Base-by-base conservation (phyloP, 2,797 vertebrate genomes). In the Lagothrix lagotricha region DNA sequence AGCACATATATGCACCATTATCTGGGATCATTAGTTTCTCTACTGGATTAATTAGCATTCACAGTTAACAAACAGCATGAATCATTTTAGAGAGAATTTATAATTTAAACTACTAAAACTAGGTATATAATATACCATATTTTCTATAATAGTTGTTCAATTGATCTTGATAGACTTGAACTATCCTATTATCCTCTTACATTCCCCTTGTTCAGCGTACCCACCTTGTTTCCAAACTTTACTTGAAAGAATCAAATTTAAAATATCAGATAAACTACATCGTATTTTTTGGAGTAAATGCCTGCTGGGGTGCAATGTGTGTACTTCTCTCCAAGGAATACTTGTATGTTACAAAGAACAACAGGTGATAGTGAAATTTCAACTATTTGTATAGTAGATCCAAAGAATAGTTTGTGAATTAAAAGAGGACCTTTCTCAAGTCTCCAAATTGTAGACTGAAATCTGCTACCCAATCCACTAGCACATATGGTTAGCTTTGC, bases 61-160 rank as follows among this genome's bases (percentile, higher is more conserved):
- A 81, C 86, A 98, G 50, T 82, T 85, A 97, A 96, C 76, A 96
- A 98, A 98, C 88, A 97, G 91, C n/a, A 96, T 98, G 93, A 97
- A 77, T 96, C 95, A 94, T 94, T 97, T 97, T 96, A 93, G 75
- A 98, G 92, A 97, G 72, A 97, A 96, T 97, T 95, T 82, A 58
- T 92, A 97, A 93, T 77, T 94, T 96, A 93, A 98, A 97, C 48
- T 95, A 39, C n/a, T 90, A 86, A 95, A 97, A 90, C 57, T 61
- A 92, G 75, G 17, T 48, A 73, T 2, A 84, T 52, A 81, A 72
- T 77, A 90, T 81, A 24, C 10, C 54, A 1, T 70, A 84, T 87
- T 96, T 85, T 93, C 81, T 54, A 50, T 50, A 97, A 72, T 3
- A 87, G 64, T 58, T 90, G 6, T 73, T 93, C 67, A 52, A 75